Evolutionary conservation across 2,113 vertebrate genomes (phyloP).

Genomic region (Epinephelus moara): DNA sequence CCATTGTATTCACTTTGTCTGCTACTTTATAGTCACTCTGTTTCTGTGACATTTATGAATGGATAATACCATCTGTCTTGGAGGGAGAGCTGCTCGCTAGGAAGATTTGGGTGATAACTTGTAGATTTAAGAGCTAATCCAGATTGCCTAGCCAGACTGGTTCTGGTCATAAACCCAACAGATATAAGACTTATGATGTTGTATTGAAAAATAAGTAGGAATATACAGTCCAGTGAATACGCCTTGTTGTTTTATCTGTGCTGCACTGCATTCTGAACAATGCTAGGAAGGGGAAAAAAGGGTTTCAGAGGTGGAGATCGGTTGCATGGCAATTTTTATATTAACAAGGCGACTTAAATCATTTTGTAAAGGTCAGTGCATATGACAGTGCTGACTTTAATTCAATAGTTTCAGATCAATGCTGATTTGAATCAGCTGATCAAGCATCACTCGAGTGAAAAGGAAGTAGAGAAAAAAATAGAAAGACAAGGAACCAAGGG

Average conservation of each 20-base stretch:
- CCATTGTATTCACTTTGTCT: slow-evolving; percentile 37
- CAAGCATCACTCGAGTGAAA: slow-evolving; percentile 7
- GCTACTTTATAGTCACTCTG: slow-evolving; percentile 64
- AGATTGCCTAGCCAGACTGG: slow-evolving; percentile 25
- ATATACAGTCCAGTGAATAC: slow-evolving; percentile 5
- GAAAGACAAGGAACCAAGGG: slow-evolving; percentile 4
- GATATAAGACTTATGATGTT: slow-evolving; percentile 20
- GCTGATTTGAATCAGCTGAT: slow-evolving; percentile 57
- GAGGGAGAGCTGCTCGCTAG: slow-evolving; percentile 27
- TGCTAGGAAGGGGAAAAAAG: not conserved
- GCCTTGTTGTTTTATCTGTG: not conserved
- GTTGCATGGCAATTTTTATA: not conserved
- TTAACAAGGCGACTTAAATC: not conserved
- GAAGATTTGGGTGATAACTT: slow-evolving; percentile 45
- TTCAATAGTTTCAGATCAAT: slow-evolving; percentile 47
- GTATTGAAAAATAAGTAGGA: slow-evolving; percentile 4
- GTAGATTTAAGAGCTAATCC: slow-evolving; percentile 61
- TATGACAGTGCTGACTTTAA: slow-evolving; percentile 48
- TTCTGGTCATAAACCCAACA: slow-evolving; percentile 25
- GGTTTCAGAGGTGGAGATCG: not conserved
- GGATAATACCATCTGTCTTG: slow-evolving; percentile 58
- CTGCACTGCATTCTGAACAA: not conserved
- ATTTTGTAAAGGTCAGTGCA: slow-evolving; percentile 28
- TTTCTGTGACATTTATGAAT: slow-evolving; percentile 67
- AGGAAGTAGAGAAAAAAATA: not conserved